These are phyloP conservation scores for Carollia perspicillata DNA, from an alignment of 2,113 vertebrate genomes.

Conservation along the genomic window DNA sequence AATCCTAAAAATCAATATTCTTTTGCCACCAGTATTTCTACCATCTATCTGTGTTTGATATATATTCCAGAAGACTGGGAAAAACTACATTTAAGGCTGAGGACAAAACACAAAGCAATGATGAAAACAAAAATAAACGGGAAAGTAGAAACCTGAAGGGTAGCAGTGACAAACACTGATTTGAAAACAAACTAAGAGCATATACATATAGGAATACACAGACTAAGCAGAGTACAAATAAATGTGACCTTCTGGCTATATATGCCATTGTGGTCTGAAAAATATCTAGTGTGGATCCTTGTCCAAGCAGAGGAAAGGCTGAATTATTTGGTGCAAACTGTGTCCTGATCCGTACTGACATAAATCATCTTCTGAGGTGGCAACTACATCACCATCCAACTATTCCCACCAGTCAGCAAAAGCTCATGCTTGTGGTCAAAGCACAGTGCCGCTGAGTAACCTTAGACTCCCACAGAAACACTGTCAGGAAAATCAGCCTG, in stretches of 20 bases:
- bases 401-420: not conserved
- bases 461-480: not conserved
- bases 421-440: not conserved
- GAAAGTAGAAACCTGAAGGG: not conserved
- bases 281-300: not conserved
- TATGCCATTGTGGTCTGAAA: not conserved
- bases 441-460: not conserved
- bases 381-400: not conserved
- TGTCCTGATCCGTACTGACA: not conserved
- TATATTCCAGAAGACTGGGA: not conserved
- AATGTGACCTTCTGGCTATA: not conserved
- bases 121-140: constrained; percentile 20
- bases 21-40: not conserved
- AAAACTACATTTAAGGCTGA: not conserved
- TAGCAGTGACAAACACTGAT: not conserved
- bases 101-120: constrained; percentile 16
- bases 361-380: not conserved
- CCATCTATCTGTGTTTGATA: not conserved
- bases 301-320: not conserved
- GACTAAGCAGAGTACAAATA: not conserved
- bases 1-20: constrained; percentile 22
- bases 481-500: not conserved
- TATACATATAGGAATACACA: not conserved
- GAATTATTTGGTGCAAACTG: not conserved
- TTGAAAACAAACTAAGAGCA: not conserved